Evolutionary conservation across 2,888 invertebrate genomes (phyloP).

Genomic region (Arge pagana): DNA sequence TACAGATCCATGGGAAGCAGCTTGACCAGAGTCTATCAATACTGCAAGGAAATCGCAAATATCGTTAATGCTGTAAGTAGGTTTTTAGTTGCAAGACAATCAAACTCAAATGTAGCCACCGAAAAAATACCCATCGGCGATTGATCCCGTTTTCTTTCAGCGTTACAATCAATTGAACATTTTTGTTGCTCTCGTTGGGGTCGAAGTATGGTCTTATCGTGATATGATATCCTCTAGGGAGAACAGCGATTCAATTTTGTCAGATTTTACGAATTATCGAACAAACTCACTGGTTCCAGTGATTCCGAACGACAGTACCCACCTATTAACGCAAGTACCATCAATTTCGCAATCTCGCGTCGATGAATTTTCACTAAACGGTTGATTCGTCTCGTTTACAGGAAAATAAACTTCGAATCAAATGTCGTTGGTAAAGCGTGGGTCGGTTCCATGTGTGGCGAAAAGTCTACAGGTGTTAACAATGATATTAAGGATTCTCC

Average conservation of each 20-base stretch:
- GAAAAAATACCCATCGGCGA: too few relatives aligned
- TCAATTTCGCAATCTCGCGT: too few relatives aligned
- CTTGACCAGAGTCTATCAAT: constrained; percentile 73
- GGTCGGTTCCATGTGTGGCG: constrained; percentile 95
- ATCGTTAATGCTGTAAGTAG: constrained; percentile 91
- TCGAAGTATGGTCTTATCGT: constrained; percentile 92
- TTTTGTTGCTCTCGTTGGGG: constrained; percentile 94
- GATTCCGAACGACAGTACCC: constrained; percentile 97
- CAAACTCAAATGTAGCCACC: too few relatives aligned
- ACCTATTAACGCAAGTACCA: constrained; percentile 87
- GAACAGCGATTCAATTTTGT: constrained; percentile 87
- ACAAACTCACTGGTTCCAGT: constrained; percentile 75
- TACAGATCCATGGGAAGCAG: constrained; percentile 80
- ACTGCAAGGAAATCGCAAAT: constrained; percentile 92
- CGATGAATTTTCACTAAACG: constrained; percentile 33
- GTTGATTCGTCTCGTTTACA: constrained; percentile 58
- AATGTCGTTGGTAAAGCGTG: constrained; percentile 98
- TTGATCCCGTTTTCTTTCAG: too few relatives aligned
- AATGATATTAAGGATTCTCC: constrained; percentile 88
- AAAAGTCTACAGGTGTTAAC: constrained; percentile 95
- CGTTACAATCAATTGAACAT: constrained; percentile 94
- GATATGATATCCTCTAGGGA: constrained; percentile 82
- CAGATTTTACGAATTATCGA: constrained; percentile 89
- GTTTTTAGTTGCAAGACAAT: too few relatives aligned
- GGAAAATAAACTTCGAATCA: constrained; percentile 84